Evolutionary conservation across 2,888 invertebrate species (phyloP).

Genomic region (Nysson spinosus): DNA sequence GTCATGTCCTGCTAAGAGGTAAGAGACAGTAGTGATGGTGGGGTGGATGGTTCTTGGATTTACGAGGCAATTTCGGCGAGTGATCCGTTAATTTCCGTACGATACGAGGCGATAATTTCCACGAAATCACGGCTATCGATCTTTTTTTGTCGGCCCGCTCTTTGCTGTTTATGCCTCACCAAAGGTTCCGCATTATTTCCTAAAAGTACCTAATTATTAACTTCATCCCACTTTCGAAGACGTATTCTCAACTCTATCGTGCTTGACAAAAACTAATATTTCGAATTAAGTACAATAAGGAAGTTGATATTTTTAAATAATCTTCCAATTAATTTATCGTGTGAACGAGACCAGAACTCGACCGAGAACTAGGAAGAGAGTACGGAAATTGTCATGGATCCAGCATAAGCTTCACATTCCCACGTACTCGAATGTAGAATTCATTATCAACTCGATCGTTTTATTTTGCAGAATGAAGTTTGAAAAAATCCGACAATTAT

Average conservation of each 20-base stretch:
- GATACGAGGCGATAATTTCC: conserved; percentile 59
- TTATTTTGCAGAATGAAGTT: too few relatives aligned
- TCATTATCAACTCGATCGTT: conserved; percentile 46
- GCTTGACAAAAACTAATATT: too few relatives aligned
- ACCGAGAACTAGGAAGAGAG: conserved; percentile 39
- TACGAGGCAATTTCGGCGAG: conserved; percentile 68
- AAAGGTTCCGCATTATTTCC: too few relatives aligned
- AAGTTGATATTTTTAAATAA: conserved; percentile 24
- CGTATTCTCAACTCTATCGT: too few relatives aligned
- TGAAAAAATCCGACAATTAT: too few relatives aligned
- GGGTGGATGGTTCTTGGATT: conserved; percentile 48
- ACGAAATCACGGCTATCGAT: conserved; percentile 66
- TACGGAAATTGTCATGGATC: conserved; percentile 60
- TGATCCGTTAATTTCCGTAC: conserved; percentile 68
- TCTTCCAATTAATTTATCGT: conserved; percentile 49
- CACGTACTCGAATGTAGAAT: conserved; percentile 52
- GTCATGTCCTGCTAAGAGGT: conserved; percentile 56
- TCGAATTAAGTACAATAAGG: too few relatives aligned
- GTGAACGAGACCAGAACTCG: conserved; percentile 55
- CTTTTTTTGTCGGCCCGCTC: conserved; percentile 38
- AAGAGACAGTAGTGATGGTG: conserved; percentile 24
- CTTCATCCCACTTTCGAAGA: too few relatives aligned
- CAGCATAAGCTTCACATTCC: conserved; percentile 51
- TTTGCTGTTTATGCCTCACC: conserved; percentile 5
- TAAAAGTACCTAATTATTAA: too few relatives aligned